These are phyloP conservation scores for Apodemus speciosus DNA, from an alignment of 2,113 vertebrate species.

Conservation along the genomic window DNA sequence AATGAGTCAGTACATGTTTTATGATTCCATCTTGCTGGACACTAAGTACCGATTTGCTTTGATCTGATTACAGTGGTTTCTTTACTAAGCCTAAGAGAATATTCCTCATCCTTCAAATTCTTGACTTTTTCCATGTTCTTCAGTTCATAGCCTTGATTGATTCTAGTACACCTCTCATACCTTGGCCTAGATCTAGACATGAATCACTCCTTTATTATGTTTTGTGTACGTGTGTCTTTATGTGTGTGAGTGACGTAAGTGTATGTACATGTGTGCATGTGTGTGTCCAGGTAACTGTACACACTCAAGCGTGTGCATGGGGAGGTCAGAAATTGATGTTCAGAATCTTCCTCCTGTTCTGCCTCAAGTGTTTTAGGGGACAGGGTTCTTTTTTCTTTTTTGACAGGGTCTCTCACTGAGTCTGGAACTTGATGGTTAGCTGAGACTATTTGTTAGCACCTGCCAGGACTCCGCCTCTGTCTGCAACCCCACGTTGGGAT, in stretches of 20 bases:
- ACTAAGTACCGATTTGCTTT: slow-evolving; percentile 1
- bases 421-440: not conserved
- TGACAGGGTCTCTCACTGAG: not conserved
- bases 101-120: not conserved
- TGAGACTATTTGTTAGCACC: not conserved
- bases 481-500: not conserved
- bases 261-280: not conserved
- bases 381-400: not conserved
- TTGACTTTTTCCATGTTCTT: not conserved
- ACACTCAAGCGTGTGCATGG: not conserved
- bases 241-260: no score
- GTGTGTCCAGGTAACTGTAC: not conserved
- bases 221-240: not conserved
- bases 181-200: slow-evolving; percentile 20
- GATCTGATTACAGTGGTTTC: slow-evolving; percentile 19
- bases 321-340: not conserved
- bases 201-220: not conserved
- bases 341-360: not conserved
- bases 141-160: not conserved
- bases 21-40: not conserved
- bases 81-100: not conserved
- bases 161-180: slow-evolving; percentile 21
- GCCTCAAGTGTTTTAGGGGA: no score
- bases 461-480: not conserved
- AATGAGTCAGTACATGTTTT: not conserved